Percentiles rank a stretch among this genome's conserved stretches.
Evolutionary conservation across 2,797 vertebrate species (phyloP).

Genomic region (Spinus olivaceus): DNA sequence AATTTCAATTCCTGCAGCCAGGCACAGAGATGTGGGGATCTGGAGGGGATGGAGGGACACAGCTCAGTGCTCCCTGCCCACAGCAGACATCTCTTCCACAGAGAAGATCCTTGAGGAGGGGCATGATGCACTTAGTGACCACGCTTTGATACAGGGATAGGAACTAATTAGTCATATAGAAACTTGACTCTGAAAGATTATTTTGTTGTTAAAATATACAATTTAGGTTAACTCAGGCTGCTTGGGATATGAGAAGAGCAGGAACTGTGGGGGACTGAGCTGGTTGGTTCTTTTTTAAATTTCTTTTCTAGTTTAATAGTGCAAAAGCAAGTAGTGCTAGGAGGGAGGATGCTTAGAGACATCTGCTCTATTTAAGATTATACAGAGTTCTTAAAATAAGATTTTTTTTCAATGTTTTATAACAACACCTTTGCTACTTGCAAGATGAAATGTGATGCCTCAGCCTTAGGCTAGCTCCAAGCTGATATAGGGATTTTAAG

Average conservation of each 20-base stretch:
- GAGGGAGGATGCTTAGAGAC: background rate
- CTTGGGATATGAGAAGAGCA: background rate
- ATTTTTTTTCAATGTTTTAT: background rate
- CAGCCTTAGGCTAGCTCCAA: background rate
- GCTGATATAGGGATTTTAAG: background rate
- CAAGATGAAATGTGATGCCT: background rate
- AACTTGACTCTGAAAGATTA: background rate
- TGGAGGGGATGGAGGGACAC: background rate
- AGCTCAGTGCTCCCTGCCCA: background rate
- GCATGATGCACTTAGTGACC: background rate
- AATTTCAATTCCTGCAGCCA: background rate
- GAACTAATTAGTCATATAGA: background rate
- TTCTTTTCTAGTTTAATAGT: background rate
- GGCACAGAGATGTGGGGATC: accelerated
- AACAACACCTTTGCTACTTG: background rate
- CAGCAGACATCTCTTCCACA: background rate
- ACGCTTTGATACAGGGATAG: background rate
- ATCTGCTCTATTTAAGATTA: background rate
- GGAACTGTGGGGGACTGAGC: background rate
- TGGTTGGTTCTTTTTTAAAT: background rate
- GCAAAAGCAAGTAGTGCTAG: background rate
- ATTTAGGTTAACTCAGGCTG: background rate
- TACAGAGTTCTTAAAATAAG: background rate
- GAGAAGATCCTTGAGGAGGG: background rate
- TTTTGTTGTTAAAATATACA: background rate